Evolutionary conservation across 2,113 vertebrate genomes (phyloP).

Genomic region (Alligator sinensis): DNA sequence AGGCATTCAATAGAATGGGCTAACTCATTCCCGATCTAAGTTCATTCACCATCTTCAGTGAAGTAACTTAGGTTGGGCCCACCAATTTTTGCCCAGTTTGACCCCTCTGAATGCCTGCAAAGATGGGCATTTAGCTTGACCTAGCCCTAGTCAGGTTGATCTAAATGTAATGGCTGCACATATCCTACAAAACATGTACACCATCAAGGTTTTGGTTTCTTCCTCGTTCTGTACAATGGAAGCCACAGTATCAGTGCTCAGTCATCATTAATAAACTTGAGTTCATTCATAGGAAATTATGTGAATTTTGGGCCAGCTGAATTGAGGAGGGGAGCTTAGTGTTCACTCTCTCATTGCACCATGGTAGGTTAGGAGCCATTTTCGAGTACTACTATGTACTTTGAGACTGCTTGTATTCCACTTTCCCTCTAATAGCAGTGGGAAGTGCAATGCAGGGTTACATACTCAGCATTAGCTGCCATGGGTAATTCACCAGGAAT

Average conservation of each 20-base stretch:
- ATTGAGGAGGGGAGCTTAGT: background rate
- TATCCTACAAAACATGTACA: too few relatives aligned
- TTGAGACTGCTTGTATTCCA: too few relatives aligned
- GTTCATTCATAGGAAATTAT: background rate
- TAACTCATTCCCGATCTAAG: too few relatives aligned
- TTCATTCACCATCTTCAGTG: too few relatives aligned
- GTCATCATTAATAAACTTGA: background rate
- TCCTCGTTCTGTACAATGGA: background rate
- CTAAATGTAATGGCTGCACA: too few relatives aligned
- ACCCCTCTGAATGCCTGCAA: too few relatives aligned
- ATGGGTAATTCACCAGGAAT: background rate
- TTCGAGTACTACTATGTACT: background rate
- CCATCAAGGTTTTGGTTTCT: too few relatives aligned
- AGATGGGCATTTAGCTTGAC: too few relatives aligned
- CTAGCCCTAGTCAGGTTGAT: too few relatives aligned
- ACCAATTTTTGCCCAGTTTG: too few relatives aligned
- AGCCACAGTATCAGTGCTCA: background rate
- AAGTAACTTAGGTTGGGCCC: too few relatives aligned
- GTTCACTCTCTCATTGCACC: background rate
- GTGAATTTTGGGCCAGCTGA: background rate
- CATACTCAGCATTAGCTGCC: background rate
- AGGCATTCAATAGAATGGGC: too few relatives aligned
- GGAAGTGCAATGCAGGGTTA: rapidly evolving
- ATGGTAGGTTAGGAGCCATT: background rate
- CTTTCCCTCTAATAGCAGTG: background rate